Evolutionary conservation across 2,797 vertebrate genomes (phyloP).

Genomic region (Malurus leucopterus): DNA sequence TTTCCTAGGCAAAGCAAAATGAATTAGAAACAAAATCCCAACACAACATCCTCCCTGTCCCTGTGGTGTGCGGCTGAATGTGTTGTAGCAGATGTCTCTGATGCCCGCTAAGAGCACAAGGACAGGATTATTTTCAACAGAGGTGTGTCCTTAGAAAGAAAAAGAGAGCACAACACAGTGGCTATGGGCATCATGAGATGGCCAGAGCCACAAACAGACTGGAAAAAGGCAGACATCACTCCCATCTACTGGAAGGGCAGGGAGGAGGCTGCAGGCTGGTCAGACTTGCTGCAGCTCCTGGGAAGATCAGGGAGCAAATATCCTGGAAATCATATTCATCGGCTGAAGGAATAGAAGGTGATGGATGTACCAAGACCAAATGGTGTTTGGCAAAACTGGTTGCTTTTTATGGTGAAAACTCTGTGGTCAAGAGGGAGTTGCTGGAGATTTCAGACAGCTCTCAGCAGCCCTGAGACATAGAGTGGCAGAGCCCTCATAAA

Average conservation of each 20-base stretch:
- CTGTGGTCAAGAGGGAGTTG: not conserved
- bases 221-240: not conserved
- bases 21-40: not conserved
- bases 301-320: not conserved
- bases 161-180: not conserved
- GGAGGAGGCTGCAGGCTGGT: not conserved
- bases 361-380: not conserved
- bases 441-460: not conserved
- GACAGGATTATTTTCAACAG: not conserved
- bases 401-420: not conserved
- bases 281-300: not conserved
- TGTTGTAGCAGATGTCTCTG: not conserved
- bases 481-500: not conserved
- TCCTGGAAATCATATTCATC: not conserved
- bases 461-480: not conserved
- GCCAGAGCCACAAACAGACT: not conserved
- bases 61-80: not conserved
- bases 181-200: not conserved
- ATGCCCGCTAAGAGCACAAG: not conserved
- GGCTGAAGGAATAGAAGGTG: not conserved
- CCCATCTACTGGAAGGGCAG: rapidly evolving
- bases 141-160: not conserved
- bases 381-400: not conserved
- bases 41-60: not conserved
- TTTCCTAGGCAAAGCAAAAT: not conserved